phyloP scores from a whole-genome alignment of 2,888 invertebrate genomes.

The Rhingia rostrata region DNA sequence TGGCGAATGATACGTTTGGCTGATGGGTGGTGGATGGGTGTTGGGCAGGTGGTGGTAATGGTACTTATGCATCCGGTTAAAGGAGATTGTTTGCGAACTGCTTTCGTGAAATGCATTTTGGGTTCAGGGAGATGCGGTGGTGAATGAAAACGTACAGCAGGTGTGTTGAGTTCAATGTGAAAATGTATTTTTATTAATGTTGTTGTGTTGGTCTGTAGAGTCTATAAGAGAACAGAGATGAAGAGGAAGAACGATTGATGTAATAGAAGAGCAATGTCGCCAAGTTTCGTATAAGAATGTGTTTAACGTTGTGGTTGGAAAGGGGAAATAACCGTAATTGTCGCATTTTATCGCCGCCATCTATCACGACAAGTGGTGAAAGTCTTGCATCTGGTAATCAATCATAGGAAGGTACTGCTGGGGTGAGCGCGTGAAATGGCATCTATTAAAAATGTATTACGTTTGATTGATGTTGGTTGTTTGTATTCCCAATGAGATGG shows the following conservation, averaged over 20 bases:
- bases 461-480: constrained; percentile 48
- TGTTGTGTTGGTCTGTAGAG: constrained; percentile 40
- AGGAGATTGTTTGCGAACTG: constrained; percentile 48
- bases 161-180: constrained; percentile 44
- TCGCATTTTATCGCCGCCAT: constrained; percentile 40
- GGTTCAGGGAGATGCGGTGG: not conserved
- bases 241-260: constrained; percentile 35
- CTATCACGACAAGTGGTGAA: constrained; percentile 29
- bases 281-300: constrained; percentile 53
- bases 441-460: constrained; percentile 42
- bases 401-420: constrained; percentile 31
- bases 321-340: constrained; percentile 51
- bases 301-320: constrained; percentile 26
- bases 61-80: constrained; percentile 54
- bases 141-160: constrained; percentile 26
- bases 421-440: constrained; percentile 24
- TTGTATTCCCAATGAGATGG: not conserved
- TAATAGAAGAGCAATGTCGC: constrained; percentile 43
- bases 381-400: constrained; percentile 36
- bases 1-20: not conserved
- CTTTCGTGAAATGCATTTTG: constrained; percentile 45
- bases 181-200: not conserved
- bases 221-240: not conserved
- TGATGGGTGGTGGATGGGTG: not conserved
- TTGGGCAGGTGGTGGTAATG: constrained; percentile 42